These are phyloP conservation scores for Strigamia crassipes DNA, from an alignment of 2,888 invertebrate genomes.

Conservation along the genomic window DNA sequence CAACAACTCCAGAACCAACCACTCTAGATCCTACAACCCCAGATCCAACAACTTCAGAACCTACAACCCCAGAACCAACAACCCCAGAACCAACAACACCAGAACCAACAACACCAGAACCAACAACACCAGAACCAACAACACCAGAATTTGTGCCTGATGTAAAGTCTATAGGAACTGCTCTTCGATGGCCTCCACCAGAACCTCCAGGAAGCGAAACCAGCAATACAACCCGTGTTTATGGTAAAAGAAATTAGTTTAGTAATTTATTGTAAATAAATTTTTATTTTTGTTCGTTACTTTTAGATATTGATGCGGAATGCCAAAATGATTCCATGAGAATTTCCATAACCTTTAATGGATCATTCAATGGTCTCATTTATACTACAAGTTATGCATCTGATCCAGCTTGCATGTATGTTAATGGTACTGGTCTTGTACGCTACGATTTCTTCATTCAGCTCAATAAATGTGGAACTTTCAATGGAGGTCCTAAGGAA, in stretches of 20 bases:
- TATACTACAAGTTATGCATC: constrained; percentile 92
- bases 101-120: background rate
- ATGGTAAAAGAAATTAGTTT: constrained; percentile 66
- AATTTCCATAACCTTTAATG: constrained; percentile 88
- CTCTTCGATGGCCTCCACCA: constrained; percentile 23
- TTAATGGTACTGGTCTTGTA: constrained; percentile 87
- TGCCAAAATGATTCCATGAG: constrained; percentile 96
- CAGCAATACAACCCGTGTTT: constrained; percentile 83
- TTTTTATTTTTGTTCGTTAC: background rate
- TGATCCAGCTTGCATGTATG: constrained; percentile 92
- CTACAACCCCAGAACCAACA: background rate
- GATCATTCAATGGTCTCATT: constrained; percentile 83
- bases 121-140: no score
- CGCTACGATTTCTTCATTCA: constrained; percentile 94
- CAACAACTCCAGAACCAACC: background rate
- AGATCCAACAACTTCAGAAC: background rate
- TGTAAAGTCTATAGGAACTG: background rate
- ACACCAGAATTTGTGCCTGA: background rate
- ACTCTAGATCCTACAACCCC: background rate
- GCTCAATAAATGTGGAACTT: constrained; percentile 86
- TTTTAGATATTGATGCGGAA: constrained; percentile 87
- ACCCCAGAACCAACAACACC: background rate
- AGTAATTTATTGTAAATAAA: no score
- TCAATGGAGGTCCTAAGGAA: constrained; percentile 67
- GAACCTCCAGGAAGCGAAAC: constrained; percentile 68